These are phyloP conservation scores for Aphelenchoides fujianensis DNA, from an alignment of 1,140 invertebrate genomes.

Conservation along the genomic window DNA sequence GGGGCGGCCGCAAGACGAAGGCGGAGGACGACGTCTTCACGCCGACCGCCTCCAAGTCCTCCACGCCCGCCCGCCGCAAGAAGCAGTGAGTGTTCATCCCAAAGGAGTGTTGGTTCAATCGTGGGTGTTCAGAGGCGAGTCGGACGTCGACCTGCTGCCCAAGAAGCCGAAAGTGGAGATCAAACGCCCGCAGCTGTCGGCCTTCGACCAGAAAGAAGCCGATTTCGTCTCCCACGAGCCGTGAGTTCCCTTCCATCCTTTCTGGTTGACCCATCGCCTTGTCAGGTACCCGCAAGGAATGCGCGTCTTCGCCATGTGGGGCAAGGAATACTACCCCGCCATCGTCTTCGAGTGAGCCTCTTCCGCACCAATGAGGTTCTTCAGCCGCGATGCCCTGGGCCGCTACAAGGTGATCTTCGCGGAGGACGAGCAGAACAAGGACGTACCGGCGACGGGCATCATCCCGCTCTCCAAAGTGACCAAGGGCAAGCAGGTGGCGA, in stretches of 20 bases:
- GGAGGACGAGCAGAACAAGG: slow-evolving; percentile 44
- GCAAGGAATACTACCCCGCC: slow-evolving; percentile 53
- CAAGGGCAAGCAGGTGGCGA: slow-evolving; percentile 21
- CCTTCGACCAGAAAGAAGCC: slow-evolving; percentile 36
- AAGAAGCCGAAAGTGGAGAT: slow-evolving; percentile 12
- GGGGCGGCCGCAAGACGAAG: too few relatives aligned
- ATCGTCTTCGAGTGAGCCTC: slow-evolving; percentile 48
- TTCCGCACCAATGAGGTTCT: slow-evolving; percentile 11
- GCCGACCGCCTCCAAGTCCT: slow-evolving; percentile 25
- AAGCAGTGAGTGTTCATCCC: not conserved
- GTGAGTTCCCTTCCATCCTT: not conserved
- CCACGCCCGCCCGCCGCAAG: slow-evolving; percentile 10
- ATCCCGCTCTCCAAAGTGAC: slow-evolving; percentile 43
- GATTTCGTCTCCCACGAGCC: slow-evolving; percentile 36
- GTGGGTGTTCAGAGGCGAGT: not conserved
- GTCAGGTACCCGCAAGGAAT: slow-evolving; percentile 30
- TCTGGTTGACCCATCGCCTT: too few relatives aligned
- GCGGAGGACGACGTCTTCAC: too few relatives aligned
- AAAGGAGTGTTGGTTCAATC: not conserved
- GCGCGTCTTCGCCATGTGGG: slow-evolving; percentile 52
- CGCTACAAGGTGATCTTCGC: slow-evolving; percentile 56
- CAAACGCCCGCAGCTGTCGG: not conserved
- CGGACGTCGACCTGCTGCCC: not conserved
- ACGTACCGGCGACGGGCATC: slow-evolving; percentile 47
- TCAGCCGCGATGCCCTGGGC: slow-evolving; percentile 52